Evolutionary conservation across 1,140 invertebrate genomes (phyloP).

Genomic region (Caenorhabditis tropicalis): DNA sequence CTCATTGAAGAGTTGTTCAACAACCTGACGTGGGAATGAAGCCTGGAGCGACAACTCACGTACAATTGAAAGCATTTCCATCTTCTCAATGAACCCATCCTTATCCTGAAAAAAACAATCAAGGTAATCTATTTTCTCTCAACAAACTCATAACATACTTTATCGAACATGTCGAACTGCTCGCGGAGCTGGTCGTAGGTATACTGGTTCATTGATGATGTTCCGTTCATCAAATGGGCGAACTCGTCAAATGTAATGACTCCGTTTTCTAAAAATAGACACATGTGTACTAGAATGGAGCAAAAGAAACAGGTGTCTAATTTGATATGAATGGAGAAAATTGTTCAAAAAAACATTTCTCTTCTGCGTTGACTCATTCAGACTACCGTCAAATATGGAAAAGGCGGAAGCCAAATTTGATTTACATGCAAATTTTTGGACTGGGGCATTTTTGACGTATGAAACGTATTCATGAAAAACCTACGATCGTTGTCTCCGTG

Average conservation of each 20-base stretch:
- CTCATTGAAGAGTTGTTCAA: conserved; percentile 69
- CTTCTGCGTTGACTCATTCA: conserved; percentile 1
- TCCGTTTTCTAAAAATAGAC: conserved; percentile 64
- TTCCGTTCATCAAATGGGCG: conserved; percentile 62
- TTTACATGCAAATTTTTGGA: conserved; percentile 24
- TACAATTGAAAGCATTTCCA: conserved; percentile 67
- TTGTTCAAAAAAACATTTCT: not conserved
- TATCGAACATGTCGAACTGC: conserved; percentile 70
- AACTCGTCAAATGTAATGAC: conserved; percentile 72
- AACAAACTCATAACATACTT: conserved; percentile 49
- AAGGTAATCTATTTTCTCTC: not conserved
- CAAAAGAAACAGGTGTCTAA: not conserved
- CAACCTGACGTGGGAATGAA: conserved; percentile 63
- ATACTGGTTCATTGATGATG: conserved; percentile 54
- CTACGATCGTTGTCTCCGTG: conserved; percentile 69
- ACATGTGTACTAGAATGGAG: not conserved
- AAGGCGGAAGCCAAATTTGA: too few species aligned
- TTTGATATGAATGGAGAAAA: not conserved
- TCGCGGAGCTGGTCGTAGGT: conserved; percentile 62
- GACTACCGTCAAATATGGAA: too few species aligned
- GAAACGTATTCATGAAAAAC: conserved; percentile 35
- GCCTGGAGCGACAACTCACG: conserved; percentile 63
- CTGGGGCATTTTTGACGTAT: not conserved
- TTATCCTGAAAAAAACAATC: conserved; percentile 63
- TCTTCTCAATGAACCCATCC: conserved; percentile 68